Conservation (phyloP, 2,888 invertebrate genomes). For the Epsilonema sp. region DNA sequence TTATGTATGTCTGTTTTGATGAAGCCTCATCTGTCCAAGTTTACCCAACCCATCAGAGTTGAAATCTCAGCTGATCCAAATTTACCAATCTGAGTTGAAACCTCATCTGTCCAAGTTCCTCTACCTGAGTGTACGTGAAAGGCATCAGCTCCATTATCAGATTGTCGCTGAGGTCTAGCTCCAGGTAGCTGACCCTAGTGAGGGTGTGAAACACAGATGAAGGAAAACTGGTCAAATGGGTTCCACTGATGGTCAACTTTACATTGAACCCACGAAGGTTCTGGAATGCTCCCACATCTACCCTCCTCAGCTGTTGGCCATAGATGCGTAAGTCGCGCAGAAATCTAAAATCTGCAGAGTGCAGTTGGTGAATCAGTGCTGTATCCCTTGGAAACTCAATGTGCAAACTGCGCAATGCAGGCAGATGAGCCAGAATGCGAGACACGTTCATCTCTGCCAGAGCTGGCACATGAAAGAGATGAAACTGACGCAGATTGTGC, state of each 20-base stretch:
- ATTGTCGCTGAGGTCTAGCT: constrained; percentile 7
- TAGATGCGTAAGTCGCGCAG: constrained; percentile 1
- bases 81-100: too few relatives aligned
- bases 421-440: constrained; percentile 15
- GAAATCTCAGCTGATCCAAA: too few relatives aligned
- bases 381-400: not conserved
- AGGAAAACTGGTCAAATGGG: constrained; percentile 2
- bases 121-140: not conserved
- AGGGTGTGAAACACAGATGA: constrained; percentile 5
- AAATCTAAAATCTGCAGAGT: constrained; percentile 1
- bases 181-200: constrained; percentile 3
- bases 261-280: constrained; percentile 4
- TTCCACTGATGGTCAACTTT: constrained; percentile 2
- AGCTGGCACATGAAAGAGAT: constrained; percentile 16
- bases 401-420: constrained; percentile 17
- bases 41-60: too few relatives aligned
- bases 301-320: not conserved
- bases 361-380: not conserved
- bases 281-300: constrained; percentile 4
- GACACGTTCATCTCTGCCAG: constrained; percentile 13
- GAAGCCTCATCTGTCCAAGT: too few relatives aligned
- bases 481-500: constrained; percentile 3
- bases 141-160: not conserved
- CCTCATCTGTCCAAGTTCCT: too few relatives aligned
- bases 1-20: too few relatives aligned